A percentile compares a stretch with the other conserved stretches of the same genome.
phyloP scores from a whole-genome alignment of 2,888 invertebrate genomes.

The Pollenia labialis region DNA sequence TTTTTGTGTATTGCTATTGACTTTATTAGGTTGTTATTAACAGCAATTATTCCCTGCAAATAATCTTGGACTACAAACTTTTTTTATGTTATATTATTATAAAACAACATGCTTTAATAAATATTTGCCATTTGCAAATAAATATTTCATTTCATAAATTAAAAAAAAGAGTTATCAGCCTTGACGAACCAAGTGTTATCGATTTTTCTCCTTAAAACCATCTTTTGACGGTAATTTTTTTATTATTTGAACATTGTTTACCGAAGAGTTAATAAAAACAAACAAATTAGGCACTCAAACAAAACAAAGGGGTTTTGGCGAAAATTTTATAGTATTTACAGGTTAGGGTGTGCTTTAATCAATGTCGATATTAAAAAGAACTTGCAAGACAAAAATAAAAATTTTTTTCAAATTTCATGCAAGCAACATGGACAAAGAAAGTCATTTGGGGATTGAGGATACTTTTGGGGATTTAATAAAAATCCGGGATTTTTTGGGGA shows the following conservation, averaged over 20 bases:
- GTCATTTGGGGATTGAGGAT: too few species aligned
- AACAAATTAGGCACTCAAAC: conserved; percentile 38
- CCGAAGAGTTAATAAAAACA: conserved; percentile 49
- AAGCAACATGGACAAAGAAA: too few species aligned
- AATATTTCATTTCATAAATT: conserved; percentile 10
- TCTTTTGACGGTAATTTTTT: conserved; percentile 54
- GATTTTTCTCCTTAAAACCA: conserved; percentile 18
- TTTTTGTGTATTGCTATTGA: too few species aligned
- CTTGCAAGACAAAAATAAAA: too few species aligned
- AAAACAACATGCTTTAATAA: neutral
- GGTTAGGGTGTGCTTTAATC: neutral
- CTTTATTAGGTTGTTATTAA: too few species aligned
- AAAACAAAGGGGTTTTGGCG: conserved; percentile 14
- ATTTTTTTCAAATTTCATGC: too few species aligned
- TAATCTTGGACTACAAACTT: too few species aligned
- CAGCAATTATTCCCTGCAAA: too few species aligned
- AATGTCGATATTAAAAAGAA: too few species aligned
- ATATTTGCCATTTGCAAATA: neutral
- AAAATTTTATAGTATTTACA: conserved; percentile 20
- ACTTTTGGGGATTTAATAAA: too few species aligned
- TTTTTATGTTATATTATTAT: neutral
- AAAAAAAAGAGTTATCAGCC: neutral
- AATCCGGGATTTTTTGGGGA: too few species aligned
- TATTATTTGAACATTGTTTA: conserved; percentile 58
- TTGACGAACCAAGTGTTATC: conserved; percentile 38